Conservation (phyloP, 2,113 vertebrate genomes). For the Cavia porcellus region DNA sequence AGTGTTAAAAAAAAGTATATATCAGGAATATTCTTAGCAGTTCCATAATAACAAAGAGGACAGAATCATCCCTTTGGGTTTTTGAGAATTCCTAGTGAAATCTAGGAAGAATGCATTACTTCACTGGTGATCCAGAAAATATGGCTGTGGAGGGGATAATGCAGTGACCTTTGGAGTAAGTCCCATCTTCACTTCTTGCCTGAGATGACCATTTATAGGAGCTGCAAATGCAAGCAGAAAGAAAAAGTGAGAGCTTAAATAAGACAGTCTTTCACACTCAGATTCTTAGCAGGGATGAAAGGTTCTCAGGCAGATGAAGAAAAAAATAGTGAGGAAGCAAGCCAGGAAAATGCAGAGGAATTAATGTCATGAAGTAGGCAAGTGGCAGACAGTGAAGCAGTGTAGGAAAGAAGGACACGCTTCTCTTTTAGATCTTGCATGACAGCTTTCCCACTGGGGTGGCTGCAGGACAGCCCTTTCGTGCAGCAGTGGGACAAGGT, state of each 20-base stretch:
- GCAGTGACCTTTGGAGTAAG: neutral
- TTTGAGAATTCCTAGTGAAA: conserved; percentile 37
- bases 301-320: conserved; percentile 53
- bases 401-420: neutral
- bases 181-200: conserved; percentile 43
- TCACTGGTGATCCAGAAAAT: neutral
- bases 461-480: neutral
- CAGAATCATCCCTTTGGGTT: neutral
- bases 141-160: neutral
- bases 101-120: neutral
- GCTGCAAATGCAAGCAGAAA: conserved; percentile 49
- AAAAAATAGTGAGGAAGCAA: neutral
- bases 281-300: conserved; percentile 59
- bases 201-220: conserved; percentile 65
- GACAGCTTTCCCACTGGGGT: neutral
- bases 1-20: neutral
- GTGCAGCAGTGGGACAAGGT: neutral
- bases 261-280: conserved; percentile 51
- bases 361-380: conserved; percentile 63
- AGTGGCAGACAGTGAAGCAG: conserved; percentile 28
- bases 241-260: conserved; percentile 55
- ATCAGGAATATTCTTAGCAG: neutral
- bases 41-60: neutral
- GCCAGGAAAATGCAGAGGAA: conserved; percentile 60
- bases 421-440: neutral